Base-by-base conservation (phyloP, 2,113 vertebrate genomes). In the Sceloporus tristichus region DNA sequence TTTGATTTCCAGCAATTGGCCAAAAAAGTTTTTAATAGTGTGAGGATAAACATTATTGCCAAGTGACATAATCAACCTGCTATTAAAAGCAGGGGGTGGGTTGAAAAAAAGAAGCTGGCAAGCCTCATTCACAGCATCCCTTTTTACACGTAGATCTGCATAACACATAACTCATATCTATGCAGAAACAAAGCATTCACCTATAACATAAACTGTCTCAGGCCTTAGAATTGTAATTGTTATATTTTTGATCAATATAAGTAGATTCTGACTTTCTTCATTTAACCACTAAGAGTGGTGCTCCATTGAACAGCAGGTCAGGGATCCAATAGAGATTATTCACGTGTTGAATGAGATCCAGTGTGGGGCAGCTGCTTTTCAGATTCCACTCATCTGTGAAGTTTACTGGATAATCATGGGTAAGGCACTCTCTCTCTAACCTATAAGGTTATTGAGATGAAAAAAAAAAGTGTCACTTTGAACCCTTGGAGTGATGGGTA, bases 141-240 rank as follows among this genome's bases (percentile, higher is more conserved):
- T 56, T 29, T 80, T 25, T 53, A 5, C 13, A 56, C 85, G 1
- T 6, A 48, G 66, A 71, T 38, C 38, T 91, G 48, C 48, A 48
- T 48, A 84, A n/a, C 65, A 53, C 85, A 87, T 62, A 86, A 85
- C 2, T 86, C 88, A 62, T 80, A 84, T 91, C 18, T 0, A 0
- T 8, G 29, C 9, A 34, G 38, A 21, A 66, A 82, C 56, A 85
- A 5, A 85, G 86, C 34, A 84, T 56, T 53, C 77, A 83, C 0
- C 23, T 91, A 82, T 82, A 68, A 27, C 59, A 66, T 1, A 87
- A 34, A 89, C 68, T n/a, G 1, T 65, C 25, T 80, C 81, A 73
- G 86, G 78, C 89, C 75, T 48, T 65, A 53, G 18, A 13, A 85
- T 90, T n/a, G 59, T 89, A 84, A 21, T 87, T 88, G 40, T 29